Conservation (phyloP, 2,797 vertebrate species). For the Argentina silus region DNA sequence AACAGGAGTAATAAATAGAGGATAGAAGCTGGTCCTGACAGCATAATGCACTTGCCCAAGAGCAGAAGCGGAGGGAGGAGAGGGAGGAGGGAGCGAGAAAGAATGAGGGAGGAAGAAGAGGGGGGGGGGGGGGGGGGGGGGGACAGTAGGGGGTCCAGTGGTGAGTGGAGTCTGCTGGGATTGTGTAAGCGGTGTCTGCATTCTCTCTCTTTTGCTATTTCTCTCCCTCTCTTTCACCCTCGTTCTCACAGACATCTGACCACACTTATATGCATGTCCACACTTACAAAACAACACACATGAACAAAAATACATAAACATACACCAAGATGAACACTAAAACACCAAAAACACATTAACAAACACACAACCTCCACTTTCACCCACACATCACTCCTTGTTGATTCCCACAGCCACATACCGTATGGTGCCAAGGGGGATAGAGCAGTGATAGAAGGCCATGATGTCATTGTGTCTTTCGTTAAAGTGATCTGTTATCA, state of each 20-base stretch:
- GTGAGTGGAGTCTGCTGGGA: neutral
- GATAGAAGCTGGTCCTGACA: neutral
- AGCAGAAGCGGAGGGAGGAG: neutral
- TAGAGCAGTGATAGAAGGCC: neutral
- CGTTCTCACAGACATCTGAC: neutral
- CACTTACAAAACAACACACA: neutral
- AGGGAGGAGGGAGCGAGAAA: neutral
- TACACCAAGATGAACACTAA: no score
- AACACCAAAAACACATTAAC: neutral
- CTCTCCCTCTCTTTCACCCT: no score
- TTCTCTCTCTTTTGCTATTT: no score
- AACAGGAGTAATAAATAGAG: constrained; percentile 1
- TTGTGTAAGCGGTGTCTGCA: neutral
- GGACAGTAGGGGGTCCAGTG: constrained; percentile 1
- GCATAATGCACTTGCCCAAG: neutral
- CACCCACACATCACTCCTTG: neutral
- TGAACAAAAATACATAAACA: no score
- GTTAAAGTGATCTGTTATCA: neutral
- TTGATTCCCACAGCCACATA: neutral
- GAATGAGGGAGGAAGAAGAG: neutral
- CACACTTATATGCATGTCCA: neutral
- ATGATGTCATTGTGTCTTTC: neutral
- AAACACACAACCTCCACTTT: no score
- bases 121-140: neutral
- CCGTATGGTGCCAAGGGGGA: neutral